Conservation (phyloP, 1,140 invertebrate genomes). For the Tribolium madens region DNA sequence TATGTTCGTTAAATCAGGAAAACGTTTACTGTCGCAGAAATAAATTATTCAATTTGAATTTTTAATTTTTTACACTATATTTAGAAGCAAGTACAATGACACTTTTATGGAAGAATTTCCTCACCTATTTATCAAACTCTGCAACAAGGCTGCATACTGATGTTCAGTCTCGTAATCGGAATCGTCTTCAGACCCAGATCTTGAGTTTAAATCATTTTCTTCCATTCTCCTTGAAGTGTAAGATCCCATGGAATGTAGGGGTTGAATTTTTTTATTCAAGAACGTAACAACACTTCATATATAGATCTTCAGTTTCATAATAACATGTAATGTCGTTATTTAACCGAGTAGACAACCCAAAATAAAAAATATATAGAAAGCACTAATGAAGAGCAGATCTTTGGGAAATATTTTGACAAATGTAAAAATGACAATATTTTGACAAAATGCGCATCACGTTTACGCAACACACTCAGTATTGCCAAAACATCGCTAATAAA, state of each 20-base stretch:
- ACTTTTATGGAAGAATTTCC: background rate
- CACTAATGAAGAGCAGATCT: too few species aligned
- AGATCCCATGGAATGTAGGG: constrained; percentile 52
- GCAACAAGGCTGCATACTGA: constrained; percentile 65
- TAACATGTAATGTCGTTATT: background rate
- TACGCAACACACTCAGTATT: constrained; percentile 11
- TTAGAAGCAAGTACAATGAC: background rate
- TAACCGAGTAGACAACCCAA: too few species aligned
- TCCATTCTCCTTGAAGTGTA: constrained; percentile 53
- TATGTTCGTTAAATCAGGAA: background rate
- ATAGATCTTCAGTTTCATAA: constrained; percentile 23
- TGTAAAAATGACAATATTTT: background rate
- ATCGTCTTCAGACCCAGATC: constrained; percentile 52
- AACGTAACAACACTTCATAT: constrained; percentile 28
- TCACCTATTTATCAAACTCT: constrained; percentile 67
- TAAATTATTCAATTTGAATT: background rate
- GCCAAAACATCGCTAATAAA: background rate
- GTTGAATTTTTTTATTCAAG: background rate
- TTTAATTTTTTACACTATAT: background rate
- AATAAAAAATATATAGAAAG: too few species aligned
- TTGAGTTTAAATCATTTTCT: constrained; percentile 48
- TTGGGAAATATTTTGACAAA: background rate
- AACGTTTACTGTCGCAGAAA: background rate
- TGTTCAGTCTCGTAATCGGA: constrained; percentile 63
- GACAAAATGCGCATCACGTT: constrained; percentile 20